Evolutionary conservation across 2,888 invertebrate genomes (phyloP), one percentile per base, ranked within the genome.

Genomic region (Idaea aversata): DNA sequence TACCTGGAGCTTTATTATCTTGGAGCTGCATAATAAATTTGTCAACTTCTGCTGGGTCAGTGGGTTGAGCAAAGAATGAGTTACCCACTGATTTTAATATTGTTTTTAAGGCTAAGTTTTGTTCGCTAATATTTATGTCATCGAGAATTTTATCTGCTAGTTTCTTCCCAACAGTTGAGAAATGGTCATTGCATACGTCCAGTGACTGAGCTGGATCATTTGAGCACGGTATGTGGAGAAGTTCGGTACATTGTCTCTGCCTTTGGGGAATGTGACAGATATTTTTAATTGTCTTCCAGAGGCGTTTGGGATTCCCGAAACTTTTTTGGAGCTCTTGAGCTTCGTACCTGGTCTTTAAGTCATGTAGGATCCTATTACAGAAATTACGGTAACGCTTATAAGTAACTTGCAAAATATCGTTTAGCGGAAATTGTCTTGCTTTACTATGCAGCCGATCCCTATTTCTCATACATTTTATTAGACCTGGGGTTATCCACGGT

Each of bases 381-480:
- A 25, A 25, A 3, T 25, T 25, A 15, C 57, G 57, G 15, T 57
- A 15, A 59, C n/a, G 34, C 34, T 13, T 61, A 35, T 64, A 64
- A 3, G 57, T 34, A 35, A 61, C 3, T 7, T 57, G 64, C n/a
- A 57, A 15, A 15, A 61, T 57, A 4, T n/a, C 59, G 57, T 64
- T 64, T 4, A 61, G 10, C 3, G 61, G 61, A 2, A 61, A 57
- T 15, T 6, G 16, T 64, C 57, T 64, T n/a, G 61, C 64, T 5
- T 16, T 5, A 15, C 57, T 35, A n/a, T 64, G 64, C 6, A 61
- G 57, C 13, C 35, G 47, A 64, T 64, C 64, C 34, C 64, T 5
- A n/a, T 64, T 61, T 15, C 34, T 47, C 64, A 64, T 64, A 16
- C 64, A 64, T 25, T 58, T 38, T n/a, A 64, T 64, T 4, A 64